phyloP scores from a whole-genome alignment of 2,113 vertebrate genomes.

The Raja brachyura region DNA sequence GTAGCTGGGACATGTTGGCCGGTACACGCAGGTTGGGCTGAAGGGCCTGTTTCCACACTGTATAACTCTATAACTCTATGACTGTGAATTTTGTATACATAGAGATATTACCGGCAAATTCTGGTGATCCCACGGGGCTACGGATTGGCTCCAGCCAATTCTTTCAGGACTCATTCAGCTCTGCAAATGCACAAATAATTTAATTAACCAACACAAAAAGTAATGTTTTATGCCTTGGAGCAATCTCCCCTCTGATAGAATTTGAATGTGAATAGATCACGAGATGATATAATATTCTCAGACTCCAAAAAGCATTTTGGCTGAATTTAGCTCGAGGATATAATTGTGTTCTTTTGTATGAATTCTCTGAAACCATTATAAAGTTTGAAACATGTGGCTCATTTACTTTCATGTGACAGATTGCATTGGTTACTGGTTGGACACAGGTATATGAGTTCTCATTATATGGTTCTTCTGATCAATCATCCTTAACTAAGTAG shows the following conservation, averaged over 20 bases:
- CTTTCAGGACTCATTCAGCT: not conserved
- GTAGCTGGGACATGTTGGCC: too few species aligned
- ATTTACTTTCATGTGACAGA: not conserved
- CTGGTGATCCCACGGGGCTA: not conserved
- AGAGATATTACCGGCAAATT: not conserved
- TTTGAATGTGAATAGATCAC: constrained; percentile 26
- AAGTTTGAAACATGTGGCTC: not conserved
- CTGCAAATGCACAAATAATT: not conserved
- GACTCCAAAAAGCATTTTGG: not conserved
- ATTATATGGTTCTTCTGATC: not conserved
- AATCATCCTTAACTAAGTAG: not conserved
- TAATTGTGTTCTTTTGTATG: not conserved
- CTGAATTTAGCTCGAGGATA: not conserved
- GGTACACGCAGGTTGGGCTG: too few species aligned
- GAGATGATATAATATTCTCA: not conserved
- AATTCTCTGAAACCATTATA: not conserved
- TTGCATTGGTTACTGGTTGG: not conserved
- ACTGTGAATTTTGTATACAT: not conserved
- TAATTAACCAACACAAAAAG: not conserved
- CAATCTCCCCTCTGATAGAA: not conserved
- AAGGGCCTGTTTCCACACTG: too few species aligned
- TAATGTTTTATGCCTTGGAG: not conserved
- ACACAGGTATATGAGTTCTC: not conserved
- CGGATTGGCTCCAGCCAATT: not conserved
- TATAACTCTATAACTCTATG: too few species aligned